phyloP scores from a whole-genome alignment of 2,113 vertebrate species.

The Pelodiscus sinensis region DNA sequence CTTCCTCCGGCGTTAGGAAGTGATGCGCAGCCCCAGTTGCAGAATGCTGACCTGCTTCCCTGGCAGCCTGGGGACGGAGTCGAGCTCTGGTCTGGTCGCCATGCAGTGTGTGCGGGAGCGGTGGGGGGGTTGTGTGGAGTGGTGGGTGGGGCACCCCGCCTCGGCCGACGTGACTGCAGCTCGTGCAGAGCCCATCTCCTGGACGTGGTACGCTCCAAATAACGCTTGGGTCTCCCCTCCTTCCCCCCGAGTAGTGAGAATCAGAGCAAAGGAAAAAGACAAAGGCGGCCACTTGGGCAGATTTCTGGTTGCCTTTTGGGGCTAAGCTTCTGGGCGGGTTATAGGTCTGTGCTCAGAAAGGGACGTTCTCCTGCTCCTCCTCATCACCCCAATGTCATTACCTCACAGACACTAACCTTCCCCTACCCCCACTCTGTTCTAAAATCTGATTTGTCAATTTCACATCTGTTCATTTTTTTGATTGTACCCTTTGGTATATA shows the following conservation, averaged over 20 bases:
- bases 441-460: too few relatives aligned
- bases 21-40: neutral
- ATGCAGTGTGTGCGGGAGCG: accelerated
- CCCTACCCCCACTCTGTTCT: too few relatives aligned
- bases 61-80: neutral
- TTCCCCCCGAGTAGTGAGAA: neutral
- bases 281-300: neutral
- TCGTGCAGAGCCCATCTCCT: neutral
- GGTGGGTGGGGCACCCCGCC: neutral
- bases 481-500: too few relatives aligned
- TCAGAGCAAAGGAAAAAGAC: neutral
- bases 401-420: too few relatives aligned
- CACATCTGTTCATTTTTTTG: too few relatives aligned
- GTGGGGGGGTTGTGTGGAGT: neutral
- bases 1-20: accelerated
- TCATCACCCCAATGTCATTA: too few relatives aligned
- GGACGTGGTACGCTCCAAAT: neutral
- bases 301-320: too few relatives aligned
- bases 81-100: neutral
- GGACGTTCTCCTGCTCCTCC: too few relatives aligned
- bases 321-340: neutral
- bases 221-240: neutral
- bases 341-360: too few relatives aligned
- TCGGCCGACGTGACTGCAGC: neutral
- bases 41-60: neutral